Conservation (phyloP, 2,113 vertebrate genomes). For the Stegostoma tigrinum region DNA sequence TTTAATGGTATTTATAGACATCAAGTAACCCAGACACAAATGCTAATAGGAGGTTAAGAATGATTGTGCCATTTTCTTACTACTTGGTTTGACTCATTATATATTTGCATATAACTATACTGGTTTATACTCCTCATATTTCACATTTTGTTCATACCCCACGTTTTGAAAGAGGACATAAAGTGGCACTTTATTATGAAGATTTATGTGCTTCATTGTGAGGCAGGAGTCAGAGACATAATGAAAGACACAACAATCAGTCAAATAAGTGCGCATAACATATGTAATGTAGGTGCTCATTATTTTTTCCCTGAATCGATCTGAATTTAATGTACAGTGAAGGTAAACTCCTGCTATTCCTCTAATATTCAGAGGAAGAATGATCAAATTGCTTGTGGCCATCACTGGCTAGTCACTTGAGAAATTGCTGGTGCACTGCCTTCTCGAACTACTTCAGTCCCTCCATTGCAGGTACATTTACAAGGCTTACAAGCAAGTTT, state of each 20-base stretch:
- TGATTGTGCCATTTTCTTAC: not conserved
- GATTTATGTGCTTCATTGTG: not conserved
- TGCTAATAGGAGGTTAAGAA: not conserved
- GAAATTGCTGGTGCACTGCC: too few species aligned
- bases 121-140: not conserved
- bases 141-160: not conserved
- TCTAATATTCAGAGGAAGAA: not conserved
- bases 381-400: not conserved
- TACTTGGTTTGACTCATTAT: not conserved
- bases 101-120: too few species aligned
- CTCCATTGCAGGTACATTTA: too few species aligned
- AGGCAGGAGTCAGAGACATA: not conserved
- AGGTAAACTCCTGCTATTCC: not conserved
- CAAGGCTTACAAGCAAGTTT: too few species aligned
- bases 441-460: too few species aligned
- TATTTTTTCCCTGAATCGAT: not conserved
- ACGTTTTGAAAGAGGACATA: not conserved
- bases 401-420: not conserved
- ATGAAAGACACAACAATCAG: not conserved
- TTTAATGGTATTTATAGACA: not conserved
- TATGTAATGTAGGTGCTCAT: not conserved
- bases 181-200: not conserved
- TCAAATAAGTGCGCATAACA: not conserved
- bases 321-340: not conserved
- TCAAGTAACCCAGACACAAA: not conserved